phyloP scores from a whole-genome alignment of 1,140 invertebrate genomes.

The Varroa destructor region DNA sequence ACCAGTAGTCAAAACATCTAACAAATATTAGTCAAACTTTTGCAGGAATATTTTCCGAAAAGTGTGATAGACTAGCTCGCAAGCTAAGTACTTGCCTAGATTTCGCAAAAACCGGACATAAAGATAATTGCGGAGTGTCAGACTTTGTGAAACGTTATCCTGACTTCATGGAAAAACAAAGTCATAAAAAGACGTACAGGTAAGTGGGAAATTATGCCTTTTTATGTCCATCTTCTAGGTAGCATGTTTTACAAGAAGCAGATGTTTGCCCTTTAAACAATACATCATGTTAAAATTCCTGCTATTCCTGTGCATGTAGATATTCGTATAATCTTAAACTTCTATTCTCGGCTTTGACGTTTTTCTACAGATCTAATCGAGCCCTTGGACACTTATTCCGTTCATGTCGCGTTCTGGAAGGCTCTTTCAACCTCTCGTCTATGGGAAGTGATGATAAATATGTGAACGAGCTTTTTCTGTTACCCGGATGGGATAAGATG shows the following conservation, averaged over 20 bases:
- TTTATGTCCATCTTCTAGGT: conserved; percentile 29
- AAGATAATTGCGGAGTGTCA: not conserved
- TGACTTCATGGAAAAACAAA: conserved; percentile 37
- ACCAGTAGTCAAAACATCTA: not conserved
- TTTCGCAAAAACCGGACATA: conserved; percentile 37
- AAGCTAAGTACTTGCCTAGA: conserved; percentile 37
- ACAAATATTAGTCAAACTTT: not conserved
- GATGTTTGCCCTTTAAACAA: not conserved
- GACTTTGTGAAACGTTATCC: conserved; percentile 34
- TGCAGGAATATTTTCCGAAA: conserved; percentile 33
- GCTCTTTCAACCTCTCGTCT: conserved; percentile 5
- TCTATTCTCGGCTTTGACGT: not conserved
- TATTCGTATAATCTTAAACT: not conserved
- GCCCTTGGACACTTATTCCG: conserved; percentile 7
- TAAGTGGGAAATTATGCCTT: conserved; percentile 31
- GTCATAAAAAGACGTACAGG: conserved; percentile 31
- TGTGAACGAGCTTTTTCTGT: conserved; percentile 30
- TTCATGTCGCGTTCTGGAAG: conserved; percentile 14
- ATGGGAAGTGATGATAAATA: conserved; percentile 1
- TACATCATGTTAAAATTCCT: not conserved
- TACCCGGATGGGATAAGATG: conserved; percentile 34
- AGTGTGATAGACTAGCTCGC: conserved; percentile 35
- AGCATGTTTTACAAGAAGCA: not conserved
- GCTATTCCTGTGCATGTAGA: not conserved
- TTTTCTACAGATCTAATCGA: conserved; percentile 12